These are phyloP conservation scores for Echinops telfairi DNA, from an alignment of 2,113 vertebrate species.

Conservation along the genomic window DNA sequence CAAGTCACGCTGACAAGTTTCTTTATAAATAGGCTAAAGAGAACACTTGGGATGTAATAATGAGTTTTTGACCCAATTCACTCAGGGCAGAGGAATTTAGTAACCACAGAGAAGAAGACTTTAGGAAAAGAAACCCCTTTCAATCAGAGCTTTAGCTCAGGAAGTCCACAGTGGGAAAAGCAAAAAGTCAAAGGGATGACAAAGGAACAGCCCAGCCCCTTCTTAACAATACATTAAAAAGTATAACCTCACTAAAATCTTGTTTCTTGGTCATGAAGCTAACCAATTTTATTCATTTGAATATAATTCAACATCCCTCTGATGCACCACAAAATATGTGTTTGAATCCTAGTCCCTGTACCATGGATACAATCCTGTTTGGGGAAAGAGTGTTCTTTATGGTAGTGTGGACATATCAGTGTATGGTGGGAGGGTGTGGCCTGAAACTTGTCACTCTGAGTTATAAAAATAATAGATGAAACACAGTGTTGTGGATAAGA, in stretches of 20 bases:
- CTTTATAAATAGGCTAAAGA: slow-evolving; percentile 56
- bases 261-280: background rate
- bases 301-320: background rate
- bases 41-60: slow-evolving; percentile 77
- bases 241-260: background rate
- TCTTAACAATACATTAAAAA: background rate
- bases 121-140: slow-evolving; percentile 56
- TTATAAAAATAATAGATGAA: background rate
- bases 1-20: slow-evolving; percentile 9
- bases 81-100: slow-evolving; percentile 67
- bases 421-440: background rate
- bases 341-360: background rate
- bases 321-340: background rate
- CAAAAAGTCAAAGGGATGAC: background rate
- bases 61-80: slow-evolving; percentile 70
- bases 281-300: background rate
- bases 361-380: background rate
- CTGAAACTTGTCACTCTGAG: background rate
- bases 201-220: background rate
- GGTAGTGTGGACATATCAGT: background rate
- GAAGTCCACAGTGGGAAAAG: background rate
- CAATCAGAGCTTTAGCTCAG: slow-evolving; percentile 45
- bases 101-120: slow-evolving; percentile 56
- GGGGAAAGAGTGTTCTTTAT: background rate
- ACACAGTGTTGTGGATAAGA: background rate